A percentile compares a stretch with the other conserved stretches of the same genome.
phyloP scores from a whole-genome alignment of 2,113 vertebrate species.

The Cromileptes altivelis region DNA sequence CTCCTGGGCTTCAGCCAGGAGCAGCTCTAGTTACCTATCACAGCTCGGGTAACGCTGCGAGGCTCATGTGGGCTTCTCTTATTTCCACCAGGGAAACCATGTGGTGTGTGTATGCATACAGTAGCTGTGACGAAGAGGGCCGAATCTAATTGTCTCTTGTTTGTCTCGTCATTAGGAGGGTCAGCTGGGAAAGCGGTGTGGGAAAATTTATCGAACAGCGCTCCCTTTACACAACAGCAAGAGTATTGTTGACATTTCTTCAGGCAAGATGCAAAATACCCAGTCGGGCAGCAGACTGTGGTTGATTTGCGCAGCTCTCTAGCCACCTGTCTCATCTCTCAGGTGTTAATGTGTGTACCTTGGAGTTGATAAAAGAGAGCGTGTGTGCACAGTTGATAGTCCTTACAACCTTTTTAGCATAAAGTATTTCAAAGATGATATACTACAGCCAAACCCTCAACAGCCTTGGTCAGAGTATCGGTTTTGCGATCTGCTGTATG shows the following conservation, averaged over 20 bases:
- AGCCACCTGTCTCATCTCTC: slow-evolving; percentile 25
- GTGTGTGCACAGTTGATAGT: not conserved
- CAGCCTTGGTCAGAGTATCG: not conserved
- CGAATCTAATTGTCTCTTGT: slow-evolving; percentile 20
- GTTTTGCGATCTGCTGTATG: not conserved
- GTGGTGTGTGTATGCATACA: not conserved
- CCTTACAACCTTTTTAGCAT: not conserved
- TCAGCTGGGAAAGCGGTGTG: slow-evolving; percentile 25
- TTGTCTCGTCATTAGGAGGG: slow-evolving; percentile 29
- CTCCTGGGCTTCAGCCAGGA: slow-evolving; percentile 48
- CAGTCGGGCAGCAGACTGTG: slow-evolving; percentile 16
- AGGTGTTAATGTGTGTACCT: slow-evolving; percentile 12
- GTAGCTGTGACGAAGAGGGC: not conserved
- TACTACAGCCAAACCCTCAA: not conserved
- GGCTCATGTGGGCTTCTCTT: slow-evolving; percentile 69
- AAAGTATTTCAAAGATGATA: not conserved
- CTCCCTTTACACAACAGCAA: slow-evolving; percentile 14
- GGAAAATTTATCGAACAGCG: not conserved
- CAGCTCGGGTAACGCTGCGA: slow-evolving; percentile 69
- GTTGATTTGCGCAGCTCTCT: slow-evolving; percentile 4
- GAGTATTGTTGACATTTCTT: slow-evolving; percentile 26
- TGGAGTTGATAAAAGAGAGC: not conserved
- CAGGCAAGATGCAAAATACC: not conserved
- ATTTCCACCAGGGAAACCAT: slow-evolving; percentile 59
- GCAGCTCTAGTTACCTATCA: slow-evolving; percentile 77